A percentile compares a stretch with the other conserved stretches of the same genome.
These are phyloP conservation scores for Phylloscopus whistleri DNA, from an alignment of 2,113 vertebrate species.

Conservation along the genomic window DNA sequence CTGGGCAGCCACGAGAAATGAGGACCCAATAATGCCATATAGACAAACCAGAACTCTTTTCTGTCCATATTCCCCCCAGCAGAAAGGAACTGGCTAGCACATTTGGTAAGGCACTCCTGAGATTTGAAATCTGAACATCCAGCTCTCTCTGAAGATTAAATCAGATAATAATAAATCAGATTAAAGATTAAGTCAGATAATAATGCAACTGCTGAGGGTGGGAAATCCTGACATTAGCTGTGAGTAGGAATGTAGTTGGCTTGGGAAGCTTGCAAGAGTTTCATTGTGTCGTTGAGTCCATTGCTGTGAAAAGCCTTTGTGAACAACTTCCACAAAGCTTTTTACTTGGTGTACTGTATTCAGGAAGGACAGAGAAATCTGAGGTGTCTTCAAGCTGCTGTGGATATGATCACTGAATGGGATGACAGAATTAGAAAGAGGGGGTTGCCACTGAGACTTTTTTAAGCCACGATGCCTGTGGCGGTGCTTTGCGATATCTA, in stretches of 20 bases:
- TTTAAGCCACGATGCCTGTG: neutral
- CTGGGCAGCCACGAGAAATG: neutral
- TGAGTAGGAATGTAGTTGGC: neutral
- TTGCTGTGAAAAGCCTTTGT: conserved; percentile 19
- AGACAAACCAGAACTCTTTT: neutral
- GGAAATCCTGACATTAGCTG: neutral
- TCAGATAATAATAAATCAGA: neutral
- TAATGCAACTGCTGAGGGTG: neutral
- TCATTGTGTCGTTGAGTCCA: neutral
- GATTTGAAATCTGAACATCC: neutral
- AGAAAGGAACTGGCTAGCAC: neutral
- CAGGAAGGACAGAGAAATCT: conserved; percentile 7
- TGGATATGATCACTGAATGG: neutral
- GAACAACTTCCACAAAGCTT: neutral
- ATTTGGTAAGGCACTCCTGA: neutral
- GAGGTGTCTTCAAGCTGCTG: conserved; percentile 15
- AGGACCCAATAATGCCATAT: neutral
- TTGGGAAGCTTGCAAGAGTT: neutral
- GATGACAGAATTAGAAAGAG: conserved; percentile 3
- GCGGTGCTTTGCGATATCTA: neutral
- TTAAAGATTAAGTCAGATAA: conserved; percentile 18
- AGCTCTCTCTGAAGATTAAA: conserved; percentile 26
- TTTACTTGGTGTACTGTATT: neutral
- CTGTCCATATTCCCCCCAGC: neutral
- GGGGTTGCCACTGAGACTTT: neutral